phyloP scores from a whole-genome alignment of 2,797 vertebrate species.

The Pteropus rufus region DNA sequence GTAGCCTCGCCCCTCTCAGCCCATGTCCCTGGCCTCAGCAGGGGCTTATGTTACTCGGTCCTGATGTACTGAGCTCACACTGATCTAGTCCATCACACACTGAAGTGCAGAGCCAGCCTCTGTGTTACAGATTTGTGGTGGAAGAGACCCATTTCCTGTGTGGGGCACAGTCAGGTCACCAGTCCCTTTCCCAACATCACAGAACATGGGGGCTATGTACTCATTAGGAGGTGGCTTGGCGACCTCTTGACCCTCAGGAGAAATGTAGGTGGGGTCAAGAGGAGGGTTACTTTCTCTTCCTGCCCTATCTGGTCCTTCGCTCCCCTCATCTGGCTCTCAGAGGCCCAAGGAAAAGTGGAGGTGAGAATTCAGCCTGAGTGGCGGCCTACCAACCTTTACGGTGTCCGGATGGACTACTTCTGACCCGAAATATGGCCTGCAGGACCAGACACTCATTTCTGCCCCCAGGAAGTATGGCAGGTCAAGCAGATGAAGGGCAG shows the following conservation, averaged over 20 bases:
- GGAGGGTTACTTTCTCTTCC: neutral
- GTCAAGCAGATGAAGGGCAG: neutral
- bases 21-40: neutral
- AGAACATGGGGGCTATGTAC: neutral
- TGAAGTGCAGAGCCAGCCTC: neutral
- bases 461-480: too few relatives aligned
- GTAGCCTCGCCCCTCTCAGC: neutral
- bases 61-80: neutral
- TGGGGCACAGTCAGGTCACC: neutral
- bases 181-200: neutral
- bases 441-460: neutral
- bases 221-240: neutral
- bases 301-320: neutral
- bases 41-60: neutral
- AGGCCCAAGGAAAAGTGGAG: neutral
- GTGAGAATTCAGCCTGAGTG: neutral
- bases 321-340: neutral
- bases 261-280: neutral
- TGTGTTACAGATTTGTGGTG: neutral
- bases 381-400: neutral
- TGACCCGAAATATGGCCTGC: neutral
- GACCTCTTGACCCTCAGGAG: neutral
- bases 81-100: neutral
- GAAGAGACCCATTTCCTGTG: neutral
- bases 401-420: too few relatives aligned